Evolutionary conservation across 1,140 invertebrate species (phyloP), one percentile per base, ranked within the genome.

Genomic region (Matsumurasca onukii): DNA sequence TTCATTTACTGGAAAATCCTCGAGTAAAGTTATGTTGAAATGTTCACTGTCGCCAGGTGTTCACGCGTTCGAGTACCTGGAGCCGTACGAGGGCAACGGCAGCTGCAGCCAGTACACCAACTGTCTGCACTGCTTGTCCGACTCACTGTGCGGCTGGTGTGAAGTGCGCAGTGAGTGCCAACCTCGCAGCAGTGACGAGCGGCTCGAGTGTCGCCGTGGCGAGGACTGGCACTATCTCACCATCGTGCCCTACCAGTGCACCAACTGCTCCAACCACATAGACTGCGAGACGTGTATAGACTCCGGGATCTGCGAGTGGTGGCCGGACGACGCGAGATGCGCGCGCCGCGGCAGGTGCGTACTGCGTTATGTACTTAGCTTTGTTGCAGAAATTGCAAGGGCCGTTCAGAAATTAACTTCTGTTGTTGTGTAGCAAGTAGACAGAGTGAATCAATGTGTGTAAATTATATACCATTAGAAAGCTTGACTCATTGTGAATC

Each of bases 131-230:
- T 98, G 95, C 77, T 79, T 97, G 24, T 90, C 89, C 0, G 95
- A 98, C 80, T 88, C 91, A 0, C 84, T 87, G 12, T 98, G 95
- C 77, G 93, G 93, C 0, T 98, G 95, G 95, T 97, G 93, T 76
- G 87, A 91, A 22, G 75, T 89, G 5, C 90, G 83, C 0, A 80
- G 83, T 30, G 81, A 82, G 27, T 92, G 90, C 76, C 81, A 90
- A 24, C 78, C 84, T 3, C 82, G 88, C 20, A 78, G 81, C 1
- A 76, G 83, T 0, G 86, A 91, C 71, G 91, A 93, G 78, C 22
- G 25, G 25, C 17, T 22, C 17, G 45, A 25, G 25, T 68, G 67
- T 39, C 55, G 3, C 25, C 12, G 24, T 22, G 51, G 22, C 31
- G 82, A 78, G 3, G 85, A 89, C 69, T 93, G 91, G 89, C 82